phyloP scores from a whole-genome alignment of 2,113 vertebrate genomes.

The Lamprologus sp. region DNA sequence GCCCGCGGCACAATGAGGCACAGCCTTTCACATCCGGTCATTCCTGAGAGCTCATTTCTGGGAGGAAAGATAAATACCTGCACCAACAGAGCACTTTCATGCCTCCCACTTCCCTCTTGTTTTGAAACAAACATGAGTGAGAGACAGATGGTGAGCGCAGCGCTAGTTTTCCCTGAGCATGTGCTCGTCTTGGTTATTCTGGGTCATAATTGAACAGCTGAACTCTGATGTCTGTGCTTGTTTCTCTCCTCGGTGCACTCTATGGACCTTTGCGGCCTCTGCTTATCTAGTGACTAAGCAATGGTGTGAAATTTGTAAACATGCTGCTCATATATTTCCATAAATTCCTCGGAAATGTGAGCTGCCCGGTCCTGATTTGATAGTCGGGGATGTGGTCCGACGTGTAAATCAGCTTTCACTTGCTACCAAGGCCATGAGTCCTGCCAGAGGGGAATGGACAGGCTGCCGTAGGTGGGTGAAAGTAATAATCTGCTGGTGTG shows the following conservation, averaged over 20 bases:
- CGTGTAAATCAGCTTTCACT: constrained; percentile 47
- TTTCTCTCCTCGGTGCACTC: constrained; percentile 1
- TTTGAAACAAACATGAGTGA: not conserved
- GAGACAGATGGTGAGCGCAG: not conserved
- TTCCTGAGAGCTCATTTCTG: not conserved
- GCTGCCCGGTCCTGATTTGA: constrained; percentile 6
- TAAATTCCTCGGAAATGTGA: not conserved
- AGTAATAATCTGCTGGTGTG: constrained; percentile 24
- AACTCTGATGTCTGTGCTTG: constrained; percentile 14
- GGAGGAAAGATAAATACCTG: not conserved
- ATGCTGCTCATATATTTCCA: not conserved
- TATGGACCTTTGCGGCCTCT: not conserved
- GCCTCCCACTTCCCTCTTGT: not conserved
- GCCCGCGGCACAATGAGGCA: not conserved
- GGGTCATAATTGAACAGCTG: constrained; percentile 15
- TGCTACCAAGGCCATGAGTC: not conserved
- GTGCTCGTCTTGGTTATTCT: constrained; percentile 4
- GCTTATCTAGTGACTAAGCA: not conserved
- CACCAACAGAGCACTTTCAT: not conserved
- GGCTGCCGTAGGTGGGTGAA: constrained; percentile 18
- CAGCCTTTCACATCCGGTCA: not conserved
- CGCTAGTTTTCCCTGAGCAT: not conserved
- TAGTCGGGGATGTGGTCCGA: constrained; percentile 24
- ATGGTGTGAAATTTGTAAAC: not conserved
- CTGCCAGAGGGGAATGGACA: constrained; percentile 28